Base-by-base conservation (phyloP, 2,113 vertebrate species). In the Scalopus aquaticus region DNA sequence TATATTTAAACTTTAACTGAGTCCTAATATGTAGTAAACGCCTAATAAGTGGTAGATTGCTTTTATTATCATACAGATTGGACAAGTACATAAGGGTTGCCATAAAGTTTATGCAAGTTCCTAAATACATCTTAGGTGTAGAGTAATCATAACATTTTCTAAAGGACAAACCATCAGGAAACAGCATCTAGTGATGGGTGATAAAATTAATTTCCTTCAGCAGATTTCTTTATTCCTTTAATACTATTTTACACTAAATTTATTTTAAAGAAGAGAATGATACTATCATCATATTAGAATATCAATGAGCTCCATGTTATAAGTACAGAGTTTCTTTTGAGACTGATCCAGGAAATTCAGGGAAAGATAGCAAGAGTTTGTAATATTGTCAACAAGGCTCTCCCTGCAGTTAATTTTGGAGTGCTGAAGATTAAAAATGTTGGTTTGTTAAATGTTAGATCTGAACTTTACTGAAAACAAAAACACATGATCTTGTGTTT, bases 251-350 rank as follows among this genome's bases (percentile, higher is more conserved):
- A 90, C 76, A 16, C 32, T 85, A 65, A 92, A 62, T 79, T 85
- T 93, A 96, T 91, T 96, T 84, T 91, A 91, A 86, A 90, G 85
- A 83, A 91, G 84, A 88, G 84, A 84, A 67, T 84, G 74, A 90
- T 97, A 92, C 32, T 88, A 84, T 81, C 56, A 91, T 89, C 80
- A 95, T 88, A 93, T 88, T 89, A 90, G 65, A 97, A 92, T 95
- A 90, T 87, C 84, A 94, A 62, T 95, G 81, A 90, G 65, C 39
- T 93, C n/a, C 9, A 51, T 84, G 39, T 70, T 86, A 15, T 80
- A 91, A 89, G 58, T 44, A 65, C 54, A 79, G 58, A 84, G 42
- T 80, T 93, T 79, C 92, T 94, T 95, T 78, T 54, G 94, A 95
- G 42, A 26, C 58, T 72, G n/a, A 84, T 91, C 84, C 92, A 90